Base-by-base conservation (phyloP, 35 echinoderm and acorn worm genomes). In the Apostichopus parvimensis region DNA sequence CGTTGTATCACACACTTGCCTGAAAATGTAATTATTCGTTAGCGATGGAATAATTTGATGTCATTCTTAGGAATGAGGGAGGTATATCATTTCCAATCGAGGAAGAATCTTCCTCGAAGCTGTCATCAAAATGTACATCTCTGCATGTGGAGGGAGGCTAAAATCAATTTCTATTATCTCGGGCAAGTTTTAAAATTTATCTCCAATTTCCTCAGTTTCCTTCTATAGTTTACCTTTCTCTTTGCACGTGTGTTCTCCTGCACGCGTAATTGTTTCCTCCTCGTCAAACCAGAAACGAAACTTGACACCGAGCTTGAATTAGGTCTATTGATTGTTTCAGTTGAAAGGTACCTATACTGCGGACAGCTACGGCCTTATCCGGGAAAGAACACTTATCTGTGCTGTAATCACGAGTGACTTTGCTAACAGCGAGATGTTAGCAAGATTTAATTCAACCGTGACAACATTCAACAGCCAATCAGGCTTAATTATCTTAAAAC, bases 81-180 rank as follows among this genome's bases (percentile, higher is more conserved):
- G 71, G 71, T 22, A 22, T 75, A 75, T 75, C 20, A 75, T 22
- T 75, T 75, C 71, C 71, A 20, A 7, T 22, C 7, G 2, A 4
- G 71, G 71, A 75, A 75, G 71, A 18, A 75, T 75, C 64, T 22
- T 18, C 15, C 71, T 75, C 7, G 15, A 7, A 20, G 6, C 71
- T 20, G 6, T 22, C 15, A 75, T n/a, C 6, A 75, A n/a, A 20
- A 22, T 22, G n/a, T 7, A 75, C 7, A 18, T 75, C 71, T 75
- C 20, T 75, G 64, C 11, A 68, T 14, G 18, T 18, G 71, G n/a
- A 1, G 71, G 71, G 7, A 20, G 71, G 21, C 71, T 20, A 75
- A 75, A 75, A 75, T 75, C 71, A 75, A 75, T 75, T 75, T 75
- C 71, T 18, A 75, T 75, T 75, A 75, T 75, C 71, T 75, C 71